A percentile compares a stretch with the other conserved stretches of the same genome.
Conservation (phyloP, 2,113 vertebrate genomes). For the Lycaon pictus region DNA sequence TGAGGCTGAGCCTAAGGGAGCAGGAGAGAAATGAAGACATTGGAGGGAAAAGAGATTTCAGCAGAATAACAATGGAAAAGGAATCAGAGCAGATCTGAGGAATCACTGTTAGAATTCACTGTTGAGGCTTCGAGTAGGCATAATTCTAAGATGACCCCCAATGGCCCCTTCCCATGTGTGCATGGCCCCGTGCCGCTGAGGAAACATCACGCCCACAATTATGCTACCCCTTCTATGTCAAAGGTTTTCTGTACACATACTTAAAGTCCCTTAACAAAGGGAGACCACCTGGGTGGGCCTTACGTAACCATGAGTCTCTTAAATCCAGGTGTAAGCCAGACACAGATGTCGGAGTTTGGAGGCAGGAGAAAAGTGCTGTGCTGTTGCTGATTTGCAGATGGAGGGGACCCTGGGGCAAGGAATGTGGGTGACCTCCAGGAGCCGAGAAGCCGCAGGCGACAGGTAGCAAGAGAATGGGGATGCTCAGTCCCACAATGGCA, state of each 20-base stretch:
- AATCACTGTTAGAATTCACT: neutral
- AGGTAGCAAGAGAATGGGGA: neutral
- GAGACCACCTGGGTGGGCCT: neutral
- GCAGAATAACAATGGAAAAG: neutral
- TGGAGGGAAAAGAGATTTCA: neutral
- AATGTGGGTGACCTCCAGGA: neutral
- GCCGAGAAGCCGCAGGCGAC: neutral
- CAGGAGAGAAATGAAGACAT: neutral
- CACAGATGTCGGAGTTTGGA: neutral
- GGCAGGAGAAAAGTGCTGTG: neutral
- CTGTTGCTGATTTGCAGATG: neutral
- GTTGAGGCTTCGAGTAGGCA: neutral
- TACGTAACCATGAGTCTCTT: neutral
- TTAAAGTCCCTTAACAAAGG: neutral
- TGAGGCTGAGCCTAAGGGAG: neutral
- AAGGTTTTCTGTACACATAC: neutral
- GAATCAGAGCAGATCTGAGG: neutral
- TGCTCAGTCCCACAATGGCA: neutral
- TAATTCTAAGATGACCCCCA: neutral
- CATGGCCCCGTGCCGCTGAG: fast-evolving
- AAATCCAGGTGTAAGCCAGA: neutral
- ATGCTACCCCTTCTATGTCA: neutral
- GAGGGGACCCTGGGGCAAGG: neutral
- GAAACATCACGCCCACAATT: neutral
- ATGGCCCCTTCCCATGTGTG: fast-evolving